Conservation (phyloP, 2,113 vertebrate genomes). For the Rhagologus leucostigma region DNA sequence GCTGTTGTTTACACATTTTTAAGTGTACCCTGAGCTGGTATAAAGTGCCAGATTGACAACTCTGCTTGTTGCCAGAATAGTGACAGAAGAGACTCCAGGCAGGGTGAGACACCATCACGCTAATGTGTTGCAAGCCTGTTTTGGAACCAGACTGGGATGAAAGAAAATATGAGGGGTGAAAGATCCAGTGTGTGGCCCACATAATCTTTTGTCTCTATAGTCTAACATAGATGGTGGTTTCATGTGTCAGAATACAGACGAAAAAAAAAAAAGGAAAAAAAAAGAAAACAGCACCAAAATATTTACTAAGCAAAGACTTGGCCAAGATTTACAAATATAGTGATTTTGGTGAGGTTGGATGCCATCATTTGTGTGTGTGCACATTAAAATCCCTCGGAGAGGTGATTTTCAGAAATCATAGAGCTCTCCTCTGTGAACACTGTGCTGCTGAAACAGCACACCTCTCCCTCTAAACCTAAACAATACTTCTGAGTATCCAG, state of each 20-base stretch:
- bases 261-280: fast-evolving
- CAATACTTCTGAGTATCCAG: not conserved
- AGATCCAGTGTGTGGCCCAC: not conserved
- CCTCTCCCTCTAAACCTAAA: not conserved
- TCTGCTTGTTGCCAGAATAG: constrained; percentile 31
- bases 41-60: constrained; percentile 30
- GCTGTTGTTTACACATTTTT: constrained; percentile 1
- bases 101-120: constrained; percentile 10
- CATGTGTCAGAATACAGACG: not conserved
- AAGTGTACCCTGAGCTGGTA: not conserved
- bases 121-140: constrained; percentile 19
- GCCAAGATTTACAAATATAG: not conserved
- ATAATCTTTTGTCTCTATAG: not conserved
- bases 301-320: not conserved
- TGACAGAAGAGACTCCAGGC: constrained; percentile 19
- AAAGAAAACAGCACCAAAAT: not conserved
- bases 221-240: not conserved
- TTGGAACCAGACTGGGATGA: constrained; percentile 27
- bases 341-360: not conserved
- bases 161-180: constrained; percentile 1
- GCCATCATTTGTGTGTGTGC: not conserved
- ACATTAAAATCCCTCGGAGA: not conserved
- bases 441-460: not conserved
- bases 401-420: not conserved
- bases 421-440: not conserved